Evolutionary conservation across 2,113 vertebrate species (phyloP).

Genomic region (Centropus bengalensis): DNA sequence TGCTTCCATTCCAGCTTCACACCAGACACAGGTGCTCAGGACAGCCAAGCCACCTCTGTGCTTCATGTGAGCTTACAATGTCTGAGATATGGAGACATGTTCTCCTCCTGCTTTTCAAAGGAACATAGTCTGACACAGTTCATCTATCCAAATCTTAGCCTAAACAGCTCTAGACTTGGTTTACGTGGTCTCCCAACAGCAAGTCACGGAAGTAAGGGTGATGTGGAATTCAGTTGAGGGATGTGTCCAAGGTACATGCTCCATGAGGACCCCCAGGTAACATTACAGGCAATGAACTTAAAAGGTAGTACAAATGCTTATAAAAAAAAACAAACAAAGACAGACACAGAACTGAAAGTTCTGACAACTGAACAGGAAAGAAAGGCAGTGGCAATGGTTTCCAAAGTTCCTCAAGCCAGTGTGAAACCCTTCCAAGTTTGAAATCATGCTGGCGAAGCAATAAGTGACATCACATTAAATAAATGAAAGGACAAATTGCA

Average conservation of each 20-base stretch:
- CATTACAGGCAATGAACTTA: background rate
- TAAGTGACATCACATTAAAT: background rate
- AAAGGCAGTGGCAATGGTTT: background rate
- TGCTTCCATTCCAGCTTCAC: background rate
- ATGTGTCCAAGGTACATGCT: fast-evolving
- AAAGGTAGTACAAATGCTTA: background rate
- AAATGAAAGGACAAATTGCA: background rate
- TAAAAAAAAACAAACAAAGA: background rate
- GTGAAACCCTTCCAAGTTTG: background rate
- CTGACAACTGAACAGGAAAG: background rate
- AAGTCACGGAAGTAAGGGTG: background rate
- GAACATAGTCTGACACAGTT: background rate
- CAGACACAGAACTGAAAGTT: background rate
- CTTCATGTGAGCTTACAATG: background rate
- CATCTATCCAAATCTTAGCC: background rate
- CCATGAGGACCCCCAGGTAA: background rate
- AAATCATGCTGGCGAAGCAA: background rate
- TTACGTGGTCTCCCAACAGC: background rate
- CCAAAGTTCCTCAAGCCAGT: background rate
- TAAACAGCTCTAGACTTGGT: background rate
- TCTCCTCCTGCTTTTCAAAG: background rate
- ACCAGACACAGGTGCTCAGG: background rate
- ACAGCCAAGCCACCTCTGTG: background rate
- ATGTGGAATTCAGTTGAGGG: background rate
- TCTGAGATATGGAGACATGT: fast-evolving